These are phyloP conservation scores for Taxidea taxus DNA, from an alignment of 2,113 vertebrate species.

Conservation along the genomic window DNA sequence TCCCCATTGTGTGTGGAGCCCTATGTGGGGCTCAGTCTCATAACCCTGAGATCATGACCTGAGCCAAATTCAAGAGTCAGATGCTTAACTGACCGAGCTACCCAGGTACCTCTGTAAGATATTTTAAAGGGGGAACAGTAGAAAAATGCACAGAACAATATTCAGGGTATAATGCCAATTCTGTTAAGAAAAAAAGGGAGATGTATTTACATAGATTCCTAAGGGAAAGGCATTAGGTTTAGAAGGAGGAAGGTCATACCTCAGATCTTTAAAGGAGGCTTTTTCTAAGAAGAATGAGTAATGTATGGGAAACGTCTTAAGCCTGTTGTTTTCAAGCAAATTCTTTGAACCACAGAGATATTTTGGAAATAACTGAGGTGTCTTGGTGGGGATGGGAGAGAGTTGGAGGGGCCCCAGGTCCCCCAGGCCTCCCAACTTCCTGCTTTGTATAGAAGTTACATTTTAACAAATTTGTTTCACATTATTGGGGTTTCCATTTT, in stretches of 20 bases:
- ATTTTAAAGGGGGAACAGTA: background rate
- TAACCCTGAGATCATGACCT: background rate
- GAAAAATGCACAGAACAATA: background rate
- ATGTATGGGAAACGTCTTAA: background rate
- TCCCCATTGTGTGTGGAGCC: background rate
- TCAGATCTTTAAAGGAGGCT: background rate
- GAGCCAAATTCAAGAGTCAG: background rate
- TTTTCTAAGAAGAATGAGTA: background rate
- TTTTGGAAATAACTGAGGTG: background rate
- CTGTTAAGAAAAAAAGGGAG: background rate
- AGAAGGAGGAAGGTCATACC: background rate
- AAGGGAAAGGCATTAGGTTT: background rate
- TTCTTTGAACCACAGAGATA: background rate
- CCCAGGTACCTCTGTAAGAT: background rate
- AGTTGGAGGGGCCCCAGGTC: background rate
- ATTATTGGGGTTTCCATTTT: background rate
- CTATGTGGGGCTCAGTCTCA: background rate
- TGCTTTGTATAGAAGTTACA: background rate
- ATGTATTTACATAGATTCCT: background rate
- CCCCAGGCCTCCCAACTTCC: background rate
- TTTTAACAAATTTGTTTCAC: background rate
- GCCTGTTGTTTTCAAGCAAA: background rate
- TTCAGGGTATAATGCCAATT: background rate
- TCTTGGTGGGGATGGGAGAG: background rate
- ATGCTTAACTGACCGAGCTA: background rate